These are phyloP conservation scores for Rhabdophis nuchalis DNA, from an alignment of 2,797 vertebrate species.

Conservation along the genomic window DNA sequence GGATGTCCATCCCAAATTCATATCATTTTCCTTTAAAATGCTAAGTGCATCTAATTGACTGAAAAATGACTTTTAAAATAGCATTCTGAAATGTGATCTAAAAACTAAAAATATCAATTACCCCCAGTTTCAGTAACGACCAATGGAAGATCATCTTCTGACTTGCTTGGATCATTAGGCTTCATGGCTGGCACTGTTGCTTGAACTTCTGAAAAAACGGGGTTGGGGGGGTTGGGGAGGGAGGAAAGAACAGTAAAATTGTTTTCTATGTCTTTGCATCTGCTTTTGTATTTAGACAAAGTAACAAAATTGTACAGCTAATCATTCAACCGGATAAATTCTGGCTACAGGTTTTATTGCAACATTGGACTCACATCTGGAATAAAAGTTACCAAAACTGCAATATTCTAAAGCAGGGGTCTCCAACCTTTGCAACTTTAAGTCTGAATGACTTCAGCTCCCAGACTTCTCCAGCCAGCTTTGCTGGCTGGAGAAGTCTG, in stretches of 20 bases:
- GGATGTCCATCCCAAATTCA: not conserved
- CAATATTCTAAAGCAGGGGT: slow-evolving; percentile 26
- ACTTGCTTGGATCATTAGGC: slow-evolving; percentile 68
- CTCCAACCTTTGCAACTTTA: too few species aligned
- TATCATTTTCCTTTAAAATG: not conserved
- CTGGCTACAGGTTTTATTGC: not conserved
- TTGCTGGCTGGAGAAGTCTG: too few species aligned
- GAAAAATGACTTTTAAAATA: not conserved
- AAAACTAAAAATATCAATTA: slow-evolving; percentile 49
- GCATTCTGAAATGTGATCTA: not conserved
- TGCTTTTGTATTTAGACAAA: slow-evolving; percentile 6
- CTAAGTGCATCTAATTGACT: not conserved
- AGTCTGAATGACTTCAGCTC: too few species aligned
- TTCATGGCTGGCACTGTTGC: slow-evolving; percentile 70
- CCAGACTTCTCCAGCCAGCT: too few species aligned
- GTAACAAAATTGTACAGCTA: not conserved
- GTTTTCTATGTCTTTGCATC: not conserved
- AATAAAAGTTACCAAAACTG: slow-evolving; percentile 43
- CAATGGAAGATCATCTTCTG: slow-evolving; percentile 76
- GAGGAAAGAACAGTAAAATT: not conserved
- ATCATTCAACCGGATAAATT: slow-evolving; percentile 1
- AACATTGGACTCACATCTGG: slow-evolving; percentile 28
- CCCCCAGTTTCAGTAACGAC: slow-evolving; percentile 80
- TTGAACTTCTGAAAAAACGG: slow-evolving; percentile 70
- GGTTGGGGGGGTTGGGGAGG: not conserved